Evolutionary conservation across 2,797 vertebrate genomes (phyloP).

Genomic region (Pangasius larnaudii): DNA sequence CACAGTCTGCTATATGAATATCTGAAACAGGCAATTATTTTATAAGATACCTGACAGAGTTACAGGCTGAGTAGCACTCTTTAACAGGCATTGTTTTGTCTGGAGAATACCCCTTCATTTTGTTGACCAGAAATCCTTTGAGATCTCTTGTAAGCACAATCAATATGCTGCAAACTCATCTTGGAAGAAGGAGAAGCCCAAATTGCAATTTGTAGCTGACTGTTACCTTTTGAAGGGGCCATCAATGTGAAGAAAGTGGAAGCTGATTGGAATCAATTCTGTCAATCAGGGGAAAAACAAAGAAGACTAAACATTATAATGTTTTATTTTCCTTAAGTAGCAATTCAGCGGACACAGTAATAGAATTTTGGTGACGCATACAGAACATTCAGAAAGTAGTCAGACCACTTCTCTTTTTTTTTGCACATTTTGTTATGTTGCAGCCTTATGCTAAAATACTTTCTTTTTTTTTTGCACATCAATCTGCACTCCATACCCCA

Average conservation of each 20-base stretch:
- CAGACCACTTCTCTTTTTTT: no score
- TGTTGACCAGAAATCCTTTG: constrained; percentile 35
- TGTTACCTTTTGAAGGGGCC: constrained; percentile 24
- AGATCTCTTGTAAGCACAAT: constrained; percentile 27
- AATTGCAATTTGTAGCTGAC: constrained; percentile 37
- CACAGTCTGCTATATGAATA: neutral
- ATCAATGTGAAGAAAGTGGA: constrained; percentile 18
- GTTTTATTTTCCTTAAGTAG: constrained; percentile 28
- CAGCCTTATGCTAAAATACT: no score
- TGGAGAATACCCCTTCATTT: constrained; percentile 25
- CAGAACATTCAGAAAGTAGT: no score
- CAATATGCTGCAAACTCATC: constrained; percentile 36
- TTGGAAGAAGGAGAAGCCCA: neutral
- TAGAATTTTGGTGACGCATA: neutral
- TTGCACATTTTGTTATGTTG: no score
- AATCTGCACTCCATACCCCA: no score
- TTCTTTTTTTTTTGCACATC: no score
- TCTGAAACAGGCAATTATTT: neutral
- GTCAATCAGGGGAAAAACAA: constrained; percentile 8
- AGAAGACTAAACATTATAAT: constrained; percentile 1
- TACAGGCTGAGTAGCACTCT: constrained; percentile 4
- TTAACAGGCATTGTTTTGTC: constrained; percentile 30
- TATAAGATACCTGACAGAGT: constrained; percentile 10
- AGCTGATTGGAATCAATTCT: constrained; percentile 38
- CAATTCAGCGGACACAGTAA: constrained; percentile 11